Percentiles rank a stretch among this genome's conserved stretches.
phyloP scores from a whole-genome alignment of 2,888 invertebrate species.

The Ormyrus nitidulus region DNA sequence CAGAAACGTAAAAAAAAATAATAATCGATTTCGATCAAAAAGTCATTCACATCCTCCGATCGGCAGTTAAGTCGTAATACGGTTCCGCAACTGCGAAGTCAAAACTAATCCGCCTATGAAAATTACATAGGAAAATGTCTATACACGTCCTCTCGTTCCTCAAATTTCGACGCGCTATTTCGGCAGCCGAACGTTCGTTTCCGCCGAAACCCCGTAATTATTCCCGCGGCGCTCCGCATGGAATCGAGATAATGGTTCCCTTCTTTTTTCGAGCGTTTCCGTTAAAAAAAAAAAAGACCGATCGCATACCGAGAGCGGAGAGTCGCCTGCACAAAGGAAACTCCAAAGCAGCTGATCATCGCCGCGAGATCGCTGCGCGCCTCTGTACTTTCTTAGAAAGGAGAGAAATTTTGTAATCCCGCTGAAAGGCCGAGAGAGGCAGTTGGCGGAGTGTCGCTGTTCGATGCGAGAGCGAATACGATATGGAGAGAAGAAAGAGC shows the following conservation, averaged over 20 bases:
- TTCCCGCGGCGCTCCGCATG: constrained; percentile 60
- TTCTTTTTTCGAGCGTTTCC: constrained; percentile 43
- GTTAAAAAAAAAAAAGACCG: constrained; percentile 37
- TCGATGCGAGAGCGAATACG: neutral
- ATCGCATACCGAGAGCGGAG: neutral
- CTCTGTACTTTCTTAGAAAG: neutral
- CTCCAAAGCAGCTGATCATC: constrained; percentile 12
- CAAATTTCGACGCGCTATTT: neutral
- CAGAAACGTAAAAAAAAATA: no score
- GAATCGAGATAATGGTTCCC: constrained; percentile 47
- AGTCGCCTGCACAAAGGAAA: neutral
- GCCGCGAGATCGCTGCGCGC: neutral
- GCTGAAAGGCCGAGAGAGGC: constrained; percentile 27
- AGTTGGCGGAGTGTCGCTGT: neutral
- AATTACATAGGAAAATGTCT: constrained; percentile 37
- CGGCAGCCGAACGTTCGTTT: constrained; percentile 29
- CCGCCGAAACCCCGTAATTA: constrained; percentile 63
- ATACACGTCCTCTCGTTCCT: neutral
- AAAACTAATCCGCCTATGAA: constrained; percentile 15
- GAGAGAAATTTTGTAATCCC: constrained; percentile 43
- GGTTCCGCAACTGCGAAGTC: constrained; percentile 7
- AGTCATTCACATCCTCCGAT: constrained; percentile 31
- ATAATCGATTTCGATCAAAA: constrained; percentile 49
- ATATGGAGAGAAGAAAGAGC: no score
- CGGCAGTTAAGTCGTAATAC: neutral